phyloP scores from a whole-genome alignment of 1,140 invertebrate genomes.

The Camponotus vicinus region DNA sequence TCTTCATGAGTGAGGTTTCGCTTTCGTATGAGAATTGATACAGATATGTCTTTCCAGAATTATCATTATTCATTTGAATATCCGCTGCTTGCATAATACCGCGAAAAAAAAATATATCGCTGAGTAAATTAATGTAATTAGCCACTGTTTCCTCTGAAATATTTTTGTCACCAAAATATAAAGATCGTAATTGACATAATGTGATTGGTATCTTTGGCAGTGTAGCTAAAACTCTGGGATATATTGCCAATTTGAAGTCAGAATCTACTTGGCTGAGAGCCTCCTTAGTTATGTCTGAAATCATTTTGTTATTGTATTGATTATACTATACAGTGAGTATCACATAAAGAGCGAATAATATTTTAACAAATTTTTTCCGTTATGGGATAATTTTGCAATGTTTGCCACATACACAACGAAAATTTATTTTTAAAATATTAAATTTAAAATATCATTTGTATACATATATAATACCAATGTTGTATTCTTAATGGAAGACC shows the following conservation, averaged over 20 bases:
- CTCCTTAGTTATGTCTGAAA: too few species aligned
- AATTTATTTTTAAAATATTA: too few species aligned
- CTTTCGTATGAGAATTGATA: slow-evolving; percentile 85
- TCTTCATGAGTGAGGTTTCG: slow-evolving; percentile 31
- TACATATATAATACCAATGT: too few species aligned
- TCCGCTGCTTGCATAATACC: slow-evolving; percentile 82
- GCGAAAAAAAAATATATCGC: slow-evolving; percentile 85
- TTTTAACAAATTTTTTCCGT: too few species aligned
- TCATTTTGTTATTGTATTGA: too few species aligned
- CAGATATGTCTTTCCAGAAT: slow-evolving; percentile 81
- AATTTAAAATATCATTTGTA: too few species aligned
- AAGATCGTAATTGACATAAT: slow-evolving; percentile 51
- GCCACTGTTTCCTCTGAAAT: slow-evolving; percentile 73
- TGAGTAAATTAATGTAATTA: slow-evolving; percentile 81
- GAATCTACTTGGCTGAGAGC: not conserved
- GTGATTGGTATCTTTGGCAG: slow-evolving; percentile 57
- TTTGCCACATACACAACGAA: too few species aligned
- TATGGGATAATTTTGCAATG: too few species aligned
- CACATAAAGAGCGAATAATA: too few species aligned
- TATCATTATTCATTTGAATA: slow-evolving; percentile 74
- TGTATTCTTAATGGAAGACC: too few species aligned
- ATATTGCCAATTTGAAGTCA: slow-evolving; percentile 42
- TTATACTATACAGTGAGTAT: too few species aligned
- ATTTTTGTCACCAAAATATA: slow-evolving; percentile 80
- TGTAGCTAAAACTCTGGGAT: not conserved